Base-by-base conservation (phyloP, 2,888 invertebrate species). In the Caenorhabditis sp. region DNA sequence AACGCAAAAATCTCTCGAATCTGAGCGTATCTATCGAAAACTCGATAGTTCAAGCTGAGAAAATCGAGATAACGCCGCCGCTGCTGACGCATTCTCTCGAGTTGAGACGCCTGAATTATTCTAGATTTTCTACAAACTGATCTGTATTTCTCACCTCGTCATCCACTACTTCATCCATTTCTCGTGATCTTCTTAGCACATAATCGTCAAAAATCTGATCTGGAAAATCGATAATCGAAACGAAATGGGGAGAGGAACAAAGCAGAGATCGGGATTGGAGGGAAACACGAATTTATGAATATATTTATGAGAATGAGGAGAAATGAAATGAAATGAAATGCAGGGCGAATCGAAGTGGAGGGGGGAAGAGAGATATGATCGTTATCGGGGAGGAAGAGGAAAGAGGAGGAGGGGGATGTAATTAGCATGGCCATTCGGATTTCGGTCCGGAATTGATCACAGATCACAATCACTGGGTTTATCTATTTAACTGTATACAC, bases 11-110 rank as follows among this genome's bases (percentile, higher is more conserved):
- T 68, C 8, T 80, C 58, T n/a, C 51, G 61, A 26, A 80, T 60
- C 37, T 67, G 47, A n/a, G 32, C 51, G 18, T 72, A 80, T 72
- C 67, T 50, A 5, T 72, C 35, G 22, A 72, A 68, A 62, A 80
- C 61, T 26, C 65, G 44, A 44, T 80, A 80, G 22, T 72, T 80
- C 13, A 72, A 20, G 11, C 56, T 40, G 26, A 80, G 47, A 56
- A 80, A 80, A 47, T 67, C 56, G 13, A 51, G 62, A 28, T 68
- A 80, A 3, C 53, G 51, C 3, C 26, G 47, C 6, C 47, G 24
- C 20, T 80, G 56, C 2, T 61, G 71, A 18, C 32, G 37, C n/a
- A 50, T n/a, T 44, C 40, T 28, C 24, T 67, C 67, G 8, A 28
- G 15, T 6, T 20, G 18, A 1, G 35, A 0, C 8, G 62, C 40